Percentiles rank a stretch among this genome's conserved stretches.
Conservation (phyloP, 2,113 vertebrate species). For the Damaliscus lunatus region DNA sequence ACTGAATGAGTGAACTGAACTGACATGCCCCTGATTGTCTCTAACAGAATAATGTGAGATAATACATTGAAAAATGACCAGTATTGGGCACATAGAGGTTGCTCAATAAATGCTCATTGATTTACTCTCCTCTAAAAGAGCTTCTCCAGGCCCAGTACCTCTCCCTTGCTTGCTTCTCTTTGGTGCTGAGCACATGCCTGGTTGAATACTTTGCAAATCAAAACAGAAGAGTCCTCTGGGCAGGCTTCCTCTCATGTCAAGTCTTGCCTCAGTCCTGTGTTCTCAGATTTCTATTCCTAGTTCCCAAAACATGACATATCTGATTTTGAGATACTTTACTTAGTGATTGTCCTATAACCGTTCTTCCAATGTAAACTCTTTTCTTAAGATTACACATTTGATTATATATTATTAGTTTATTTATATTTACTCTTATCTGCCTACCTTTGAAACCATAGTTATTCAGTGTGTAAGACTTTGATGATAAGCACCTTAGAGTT, state of each 20-base stretch:
- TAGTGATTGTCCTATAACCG: neutral
- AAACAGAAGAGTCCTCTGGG: neutral
- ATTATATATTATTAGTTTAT: neutral
- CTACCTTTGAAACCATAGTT: neutral
- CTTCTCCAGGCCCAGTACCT: neutral
- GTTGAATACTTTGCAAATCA: neutral
- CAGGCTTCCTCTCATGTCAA: neutral
- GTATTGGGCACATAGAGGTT: neutral
- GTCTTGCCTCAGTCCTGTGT: neutral
- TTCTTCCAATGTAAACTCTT: neutral
- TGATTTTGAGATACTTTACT: neutral
- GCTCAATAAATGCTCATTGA: neutral
- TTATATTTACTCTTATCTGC: neutral
- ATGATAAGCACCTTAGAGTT: neutral
- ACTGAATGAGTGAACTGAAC: neutral
- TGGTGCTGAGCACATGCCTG: neutral
- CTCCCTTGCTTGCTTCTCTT: neutral
- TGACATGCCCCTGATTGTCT: neutral
- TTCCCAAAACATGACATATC: neutral
- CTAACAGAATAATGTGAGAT: neutral
- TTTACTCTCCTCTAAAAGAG: neutral
- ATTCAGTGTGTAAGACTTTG: neutral
- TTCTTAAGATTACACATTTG: neutral
- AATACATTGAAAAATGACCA: neutral
- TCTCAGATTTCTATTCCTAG: neutral